These are phyloP conservation scores for Chloroclystis v-ata DNA, from an alignment of 2,888 invertebrate species.

Conservation along the genomic window DNA sequence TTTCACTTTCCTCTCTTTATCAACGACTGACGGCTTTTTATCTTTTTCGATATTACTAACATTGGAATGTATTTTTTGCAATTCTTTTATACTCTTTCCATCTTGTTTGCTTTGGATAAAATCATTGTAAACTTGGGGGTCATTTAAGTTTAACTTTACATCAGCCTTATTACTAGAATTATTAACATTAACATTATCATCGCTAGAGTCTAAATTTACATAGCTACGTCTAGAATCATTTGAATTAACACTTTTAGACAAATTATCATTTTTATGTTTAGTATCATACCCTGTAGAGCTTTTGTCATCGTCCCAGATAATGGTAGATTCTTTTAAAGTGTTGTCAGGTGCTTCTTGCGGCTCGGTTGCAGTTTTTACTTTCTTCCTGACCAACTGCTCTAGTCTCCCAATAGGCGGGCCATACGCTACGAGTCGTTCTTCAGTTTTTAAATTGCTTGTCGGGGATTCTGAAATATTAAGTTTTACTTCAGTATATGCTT, in stretches of 20 bases:
- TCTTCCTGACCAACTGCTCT: not conserved
- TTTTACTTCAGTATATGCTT: too few species aligned
- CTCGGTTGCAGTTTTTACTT: not conserved
- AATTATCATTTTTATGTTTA: not conserved
- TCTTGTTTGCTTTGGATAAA: constrained; percentile 6
- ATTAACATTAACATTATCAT: not conserved
- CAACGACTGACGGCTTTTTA: not conserved
- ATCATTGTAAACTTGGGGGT: constrained; percentile 1
- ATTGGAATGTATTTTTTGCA: not conserved
- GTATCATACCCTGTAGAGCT: not conserved
- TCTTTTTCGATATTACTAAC: not conserved
- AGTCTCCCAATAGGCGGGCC: constrained; percentile 7
- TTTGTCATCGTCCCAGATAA: constrained; percentile 4
- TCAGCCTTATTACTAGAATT: not conserved
- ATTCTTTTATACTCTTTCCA: not conserved
- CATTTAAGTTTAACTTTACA: constrained; percentile 1
- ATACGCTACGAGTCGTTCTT: constrained; percentile 9
- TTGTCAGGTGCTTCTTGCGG: not conserved
- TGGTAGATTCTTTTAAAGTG: not conserved
- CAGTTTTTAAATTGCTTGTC: not conserved
- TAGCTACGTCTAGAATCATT: not conserved
- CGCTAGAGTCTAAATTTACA: not conserved
- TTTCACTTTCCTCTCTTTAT: not conserved
- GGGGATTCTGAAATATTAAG: not conserved
- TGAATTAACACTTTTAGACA: not conserved